Percentiles rank a stretch among this genome's conserved stretches.
phyloP scores from a whole-genome alignment of 1,140 invertebrate genomes.

The Paraescarpia echinospica region DNA sequence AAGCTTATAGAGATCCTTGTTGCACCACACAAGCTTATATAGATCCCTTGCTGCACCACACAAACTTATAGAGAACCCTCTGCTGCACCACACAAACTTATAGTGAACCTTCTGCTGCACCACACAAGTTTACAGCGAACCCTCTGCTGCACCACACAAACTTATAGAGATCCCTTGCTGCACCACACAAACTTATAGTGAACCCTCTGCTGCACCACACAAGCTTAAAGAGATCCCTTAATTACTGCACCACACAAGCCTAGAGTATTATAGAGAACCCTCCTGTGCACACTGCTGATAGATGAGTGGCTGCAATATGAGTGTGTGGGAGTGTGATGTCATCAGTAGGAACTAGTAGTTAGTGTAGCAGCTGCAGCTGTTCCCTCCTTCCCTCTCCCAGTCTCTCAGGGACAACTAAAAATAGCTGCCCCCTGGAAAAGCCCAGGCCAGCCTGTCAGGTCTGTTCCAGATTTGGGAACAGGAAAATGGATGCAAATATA shows the following conservation, averaged over 20 bases:
- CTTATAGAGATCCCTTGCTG: too few species aligned
- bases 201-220: not conserved
- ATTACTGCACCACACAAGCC: not conserved
- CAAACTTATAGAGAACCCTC: not conserved
- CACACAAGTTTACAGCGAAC: not conserved
- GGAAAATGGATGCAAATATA: slow-evolving; percentile 19
- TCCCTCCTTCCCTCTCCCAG: not conserved
- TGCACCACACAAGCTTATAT: not conserved
- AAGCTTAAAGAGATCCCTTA: not conserved
- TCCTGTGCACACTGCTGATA: not conserved
- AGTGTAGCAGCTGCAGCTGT: not conserved
- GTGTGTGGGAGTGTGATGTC: not conserved
- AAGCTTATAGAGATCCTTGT: not conserved
- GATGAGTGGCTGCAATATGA: not conserved
- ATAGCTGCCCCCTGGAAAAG: not conserved
- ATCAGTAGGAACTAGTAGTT: not conserved
- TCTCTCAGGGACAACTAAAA: not conserved
- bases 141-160: not conserved
- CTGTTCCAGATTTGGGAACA: not conserved
- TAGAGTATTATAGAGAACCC: not conserved
- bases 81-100: not conserved
- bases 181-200: too few species aligned
- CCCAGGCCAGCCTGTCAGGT: not conserved
- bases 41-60: not conserved
- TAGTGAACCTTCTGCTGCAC: not conserved